A percentile compares a stretch with the other conserved stretches of the same genome.
Conservation (phyloP, 1,140 invertebrate species). For the Drosophila kanapiae region DNA sequence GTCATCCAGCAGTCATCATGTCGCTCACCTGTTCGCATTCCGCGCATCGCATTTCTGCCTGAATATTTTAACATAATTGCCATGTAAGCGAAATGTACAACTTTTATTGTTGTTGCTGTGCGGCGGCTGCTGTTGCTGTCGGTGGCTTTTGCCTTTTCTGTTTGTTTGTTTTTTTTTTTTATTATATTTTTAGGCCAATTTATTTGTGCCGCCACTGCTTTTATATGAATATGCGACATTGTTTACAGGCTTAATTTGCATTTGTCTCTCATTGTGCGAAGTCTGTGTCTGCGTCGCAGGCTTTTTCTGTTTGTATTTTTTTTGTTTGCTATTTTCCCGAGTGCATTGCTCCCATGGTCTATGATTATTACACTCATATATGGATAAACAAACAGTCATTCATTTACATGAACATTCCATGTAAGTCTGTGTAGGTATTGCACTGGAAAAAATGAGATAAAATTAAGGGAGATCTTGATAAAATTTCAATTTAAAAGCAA, state of each 20-base stretch:
- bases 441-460: background rate
- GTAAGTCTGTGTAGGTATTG: background rate
- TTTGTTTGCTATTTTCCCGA: conserved; percentile 15
- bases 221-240: conserved; percentile 55
- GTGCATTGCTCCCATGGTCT: conserved; percentile 42
- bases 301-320: conserved; percentile 18
- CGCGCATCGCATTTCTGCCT: conserved; percentile 24
- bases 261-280: conserved; percentile 52
- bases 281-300: conserved; percentile 16
- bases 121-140: conserved; percentile 15
- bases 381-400: conserved; percentile 31
- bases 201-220: conserved; percentile 39
- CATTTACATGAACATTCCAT: conserved; percentile 23
- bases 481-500: no score
- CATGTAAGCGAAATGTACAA: conserved; percentile 61
- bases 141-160: conserved; percentile 19
- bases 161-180: background rate
- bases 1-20: conserved; percentile 35
- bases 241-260: conserved; percentile 66
- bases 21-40: conserved; percentile 33
- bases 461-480: background rate
- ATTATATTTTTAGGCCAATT: conserved; percentile 59
- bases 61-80: conserved; percentile 60
- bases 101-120: conserved; percentile 42
- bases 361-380: conserved; percentile 37